Conservation (phyloP, 2,113 vertebrate species). For the Brachypodius melanocephalos region DNA sequence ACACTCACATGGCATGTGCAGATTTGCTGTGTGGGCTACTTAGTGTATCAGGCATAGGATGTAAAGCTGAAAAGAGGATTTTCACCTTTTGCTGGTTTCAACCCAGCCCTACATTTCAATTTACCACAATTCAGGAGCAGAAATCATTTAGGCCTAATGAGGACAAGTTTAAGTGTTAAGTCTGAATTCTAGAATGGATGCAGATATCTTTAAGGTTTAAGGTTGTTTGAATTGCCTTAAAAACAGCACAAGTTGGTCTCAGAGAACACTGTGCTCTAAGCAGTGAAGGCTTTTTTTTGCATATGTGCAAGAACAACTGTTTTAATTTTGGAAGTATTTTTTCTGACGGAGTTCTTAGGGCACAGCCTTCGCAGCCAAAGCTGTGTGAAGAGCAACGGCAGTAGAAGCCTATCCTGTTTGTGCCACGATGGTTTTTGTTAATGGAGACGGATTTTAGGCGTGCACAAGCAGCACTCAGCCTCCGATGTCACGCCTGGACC, state of each 20-base stretch:
- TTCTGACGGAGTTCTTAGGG: background rate
- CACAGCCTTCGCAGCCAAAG: background rate
- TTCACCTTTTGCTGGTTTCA: background rate
- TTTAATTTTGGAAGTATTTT: background rate
- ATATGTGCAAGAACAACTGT: fast-evolving
- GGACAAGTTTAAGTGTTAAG: background rate
- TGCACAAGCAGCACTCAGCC: fast-evolving
- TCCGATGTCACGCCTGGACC: fast-evolving
- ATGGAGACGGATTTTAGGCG: background rate
- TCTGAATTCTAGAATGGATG: background rate
- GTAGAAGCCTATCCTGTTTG: background rate
- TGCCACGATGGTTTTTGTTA: background rate
- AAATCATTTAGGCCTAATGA: background rate
- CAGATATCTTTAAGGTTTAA: background rate
- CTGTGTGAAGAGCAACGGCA: background rate
- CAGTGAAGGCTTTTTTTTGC: background rate
- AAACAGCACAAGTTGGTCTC: background rate
- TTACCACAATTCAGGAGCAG: background rate
- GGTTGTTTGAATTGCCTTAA: background rate
- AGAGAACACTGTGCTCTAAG: background rate
- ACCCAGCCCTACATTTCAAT: background rate
- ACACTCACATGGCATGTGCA: background rate
- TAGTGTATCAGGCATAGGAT: background rate
- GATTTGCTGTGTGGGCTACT: background rate
- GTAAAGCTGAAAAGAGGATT: background rate